Conservation (phyloP, 2,797 vertebrate genomes). For the Pampus argenteus region DNA sequence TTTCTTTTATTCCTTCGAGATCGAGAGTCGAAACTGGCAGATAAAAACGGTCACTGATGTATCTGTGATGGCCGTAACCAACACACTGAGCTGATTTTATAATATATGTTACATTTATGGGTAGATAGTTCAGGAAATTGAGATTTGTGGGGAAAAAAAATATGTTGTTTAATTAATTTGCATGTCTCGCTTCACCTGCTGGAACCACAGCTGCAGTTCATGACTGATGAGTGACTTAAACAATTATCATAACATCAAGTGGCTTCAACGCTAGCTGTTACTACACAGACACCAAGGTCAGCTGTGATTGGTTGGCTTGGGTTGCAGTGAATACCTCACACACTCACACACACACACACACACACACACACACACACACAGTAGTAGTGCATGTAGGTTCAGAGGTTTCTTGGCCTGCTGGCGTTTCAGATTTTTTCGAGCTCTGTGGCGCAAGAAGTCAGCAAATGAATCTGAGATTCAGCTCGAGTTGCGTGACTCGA, state of each 20-base stretch:
- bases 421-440: slow-evolving; percentile 23
- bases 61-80: background rate
- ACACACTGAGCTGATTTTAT: too few species aligned
- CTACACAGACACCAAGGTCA: too few species aligned
- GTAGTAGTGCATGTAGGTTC: slow-evolving; percentile 3
- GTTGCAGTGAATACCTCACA: background rate
- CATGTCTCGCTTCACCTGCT: too few species aligned
- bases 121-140: background rate
- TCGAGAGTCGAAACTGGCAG: slow-evolving; percentile 8
- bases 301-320: too few species aligned
- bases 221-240: too few species aligned
- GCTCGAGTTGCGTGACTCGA: slow-evolving; percentile 45
- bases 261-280: too few species aligned
- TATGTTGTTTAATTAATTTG: too few species aligned
- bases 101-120: background rate
- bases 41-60: slow-evolving; percentile 12
- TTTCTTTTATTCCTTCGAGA: background rate
- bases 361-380: background rate
- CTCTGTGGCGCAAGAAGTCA: slow-evolving; percentile 56
- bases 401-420: slow-evolving; percentile 50
- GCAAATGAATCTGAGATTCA: slow-evolving; percentile 40
- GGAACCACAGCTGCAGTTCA: too few species aligned
- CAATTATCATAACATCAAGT: too few species aligned
- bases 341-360: slow-evolving; percentile 10
- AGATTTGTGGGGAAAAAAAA: too few species aligned